Conservation (phyloP, 2,888 invertebrate genomes). For the Sepioteuthis lessoniana region DNA sequence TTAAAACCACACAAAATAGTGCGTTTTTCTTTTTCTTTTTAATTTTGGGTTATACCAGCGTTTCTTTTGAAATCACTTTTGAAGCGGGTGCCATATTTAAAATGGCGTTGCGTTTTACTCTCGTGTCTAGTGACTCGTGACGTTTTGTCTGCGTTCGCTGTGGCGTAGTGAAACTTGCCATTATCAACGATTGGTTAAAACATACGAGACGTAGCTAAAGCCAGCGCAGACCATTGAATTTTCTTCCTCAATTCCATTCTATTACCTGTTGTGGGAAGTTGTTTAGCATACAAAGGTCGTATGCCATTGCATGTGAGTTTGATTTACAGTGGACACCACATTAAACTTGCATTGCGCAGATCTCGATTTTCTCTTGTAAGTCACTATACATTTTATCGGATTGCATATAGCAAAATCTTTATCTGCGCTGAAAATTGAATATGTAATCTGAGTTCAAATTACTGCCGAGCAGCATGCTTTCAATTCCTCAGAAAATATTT, state of each 20-base stretch:
- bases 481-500: too few relatives aligned
- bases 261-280: background rate
- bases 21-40: background rate
- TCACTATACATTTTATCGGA: too few relatives aligned
- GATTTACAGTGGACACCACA: too few relatives aligned
- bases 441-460: too few relatives aligned
- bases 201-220: background rate
- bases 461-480: too few relatives aligned
- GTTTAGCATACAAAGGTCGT: background rate
- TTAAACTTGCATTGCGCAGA: too few relatives aligned
- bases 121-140: background rate
- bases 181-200: background rate
- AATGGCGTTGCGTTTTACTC: background rate
- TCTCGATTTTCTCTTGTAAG: too few relatives aligned
- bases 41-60: background rate
- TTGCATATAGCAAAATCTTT: too few relatives aligned
- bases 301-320: background rate
- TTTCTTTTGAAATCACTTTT: background rate
- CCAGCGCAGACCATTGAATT: background rate
- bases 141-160: background rate
- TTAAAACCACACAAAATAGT: too few relatives aligned
- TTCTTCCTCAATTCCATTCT: background rate
- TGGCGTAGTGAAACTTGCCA: background rate
- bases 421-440: too few relatives aligned
- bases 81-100: constrained; percentile 33